These are phyloP conservation scores for Mallotus villosus DNA, from an alignment of 2,797 vertebrate species.

Conservation along the genomic window DNA sequence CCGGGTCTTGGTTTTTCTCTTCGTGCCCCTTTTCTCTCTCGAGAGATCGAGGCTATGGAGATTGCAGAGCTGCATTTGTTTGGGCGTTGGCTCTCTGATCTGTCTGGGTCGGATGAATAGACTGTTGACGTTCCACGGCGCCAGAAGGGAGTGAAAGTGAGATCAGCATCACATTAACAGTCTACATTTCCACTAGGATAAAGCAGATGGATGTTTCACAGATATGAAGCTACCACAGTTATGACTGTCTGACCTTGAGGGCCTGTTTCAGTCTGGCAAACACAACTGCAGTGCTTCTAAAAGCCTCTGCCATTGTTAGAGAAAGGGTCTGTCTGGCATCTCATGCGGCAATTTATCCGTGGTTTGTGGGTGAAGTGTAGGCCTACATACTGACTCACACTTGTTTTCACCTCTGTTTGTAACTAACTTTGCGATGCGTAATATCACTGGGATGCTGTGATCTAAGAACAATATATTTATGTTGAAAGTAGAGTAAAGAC, in stretches of 20 bases:
- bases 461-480: neutral
- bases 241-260: conserved; percentile 8
- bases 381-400: no score
- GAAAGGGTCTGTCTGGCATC: neutral
- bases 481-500: neutral
- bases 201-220: no score
- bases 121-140: no score
- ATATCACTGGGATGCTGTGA: neutral
- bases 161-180: no score
- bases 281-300: neutral
- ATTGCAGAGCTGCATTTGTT: conserved; percentile 26
- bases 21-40: no score
- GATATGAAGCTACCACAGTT: conserved; percentile 38
- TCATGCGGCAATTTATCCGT: no score
- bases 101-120: conserved; percentile 5
- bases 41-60: conserved; percentile 1
- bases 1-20: no score
- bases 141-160: no score
- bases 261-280: neutral
- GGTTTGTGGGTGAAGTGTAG: no score
- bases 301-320: neutral
- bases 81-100: conserved; percentile 27
- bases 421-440: no score
- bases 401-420: no score
- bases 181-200: no score